Conservation (phyloP, 2,888 invertebrate species). For the Drosophila prostipennis region DNA sequence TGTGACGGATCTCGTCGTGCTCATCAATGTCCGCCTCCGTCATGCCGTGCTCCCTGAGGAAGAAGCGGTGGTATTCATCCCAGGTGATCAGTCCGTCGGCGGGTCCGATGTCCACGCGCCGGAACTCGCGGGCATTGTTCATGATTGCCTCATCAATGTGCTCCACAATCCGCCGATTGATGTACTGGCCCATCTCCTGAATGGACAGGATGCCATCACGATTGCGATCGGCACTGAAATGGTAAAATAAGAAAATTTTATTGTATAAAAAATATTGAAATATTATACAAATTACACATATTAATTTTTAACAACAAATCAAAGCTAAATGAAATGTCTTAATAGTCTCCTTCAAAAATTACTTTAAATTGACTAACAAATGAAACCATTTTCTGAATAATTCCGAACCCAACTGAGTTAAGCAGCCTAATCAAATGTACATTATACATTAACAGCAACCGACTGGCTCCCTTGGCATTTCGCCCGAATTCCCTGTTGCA, state of each 20-base stretch:
- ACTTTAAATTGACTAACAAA: neutral
- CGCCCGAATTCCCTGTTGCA: constrained; percentile 22
- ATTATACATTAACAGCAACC: constrained; percentile 19
- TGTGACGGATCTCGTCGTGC: constrained; percentile 88
- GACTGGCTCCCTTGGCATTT: constrained; percentile 2
- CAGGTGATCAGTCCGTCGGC: constrained; percentile 88
- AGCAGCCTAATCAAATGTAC: constrained; percentile 32
- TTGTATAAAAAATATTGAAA: neutral
- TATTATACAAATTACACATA: too few relatives aligned
- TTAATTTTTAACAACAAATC: neutral
- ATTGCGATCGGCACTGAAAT: constrained; percentile 86
- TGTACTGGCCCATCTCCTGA: constrained; percentile 88
- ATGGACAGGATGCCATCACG: constrained; percentile 86
- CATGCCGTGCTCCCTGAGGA: constrained; percentile 89
- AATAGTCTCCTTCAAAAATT: neutral
- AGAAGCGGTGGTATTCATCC: constrained; percentile 92
- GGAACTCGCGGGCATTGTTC: constrained; percentile 88
- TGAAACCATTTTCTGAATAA: constrained; percentile 9
- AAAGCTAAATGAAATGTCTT: too few relatives aligned
- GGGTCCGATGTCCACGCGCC: constrained; percentile 88
- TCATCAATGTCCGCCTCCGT: constrained; percentile 87
- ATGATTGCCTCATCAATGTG: constrained; percentile 88
- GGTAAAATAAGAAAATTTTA: neutral
- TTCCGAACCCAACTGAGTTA: constrained; percentile 28
- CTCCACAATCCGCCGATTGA: constrained; percentile 88